Evolutionary conservation across 1,140 invertebrate species (phyloP).

Genomic region (Anastatus disparis): DNA sequence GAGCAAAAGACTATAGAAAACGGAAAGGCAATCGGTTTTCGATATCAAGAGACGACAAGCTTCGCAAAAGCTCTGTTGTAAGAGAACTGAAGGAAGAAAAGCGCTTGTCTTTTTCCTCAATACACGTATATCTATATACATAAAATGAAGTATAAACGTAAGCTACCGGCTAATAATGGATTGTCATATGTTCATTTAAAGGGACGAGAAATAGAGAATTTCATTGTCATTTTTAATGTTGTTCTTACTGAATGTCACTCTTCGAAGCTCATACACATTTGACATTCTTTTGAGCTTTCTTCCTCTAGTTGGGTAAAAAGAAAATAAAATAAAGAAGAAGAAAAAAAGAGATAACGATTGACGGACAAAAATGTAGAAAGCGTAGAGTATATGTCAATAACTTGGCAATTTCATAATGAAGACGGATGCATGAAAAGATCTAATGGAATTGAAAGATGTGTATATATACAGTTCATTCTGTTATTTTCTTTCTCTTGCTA

Average conservation of each 20-base stretch:
- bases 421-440: slow-evolving; percentile 2
- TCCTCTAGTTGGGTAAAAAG: no score
- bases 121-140: no score
- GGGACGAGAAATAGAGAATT: neutral
- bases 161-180: slow-evolving; percentile 26
- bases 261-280: neutral
- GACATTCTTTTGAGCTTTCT: neutral
- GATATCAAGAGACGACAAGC: slow-evolving; percentile 24
- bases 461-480: no score
- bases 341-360: neutral
- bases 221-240: neutral
- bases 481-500: no score
- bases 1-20: neutral
- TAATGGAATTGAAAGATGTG: neutral
- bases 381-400: neutral
- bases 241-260: neutral
- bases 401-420: slow-evolving; percentile 8
- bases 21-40: slow-evolving; percentile 36
- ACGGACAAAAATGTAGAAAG: neutral
- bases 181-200: neutral
- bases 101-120: no score
- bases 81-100: neutral
- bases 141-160: no score
- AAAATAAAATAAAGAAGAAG: no score
- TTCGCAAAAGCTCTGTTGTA: no score